Evolutionary conservation across 2,797 vertebrate genomes (phyloP).

Genomic region (Sebastes nivosus): DNA sequence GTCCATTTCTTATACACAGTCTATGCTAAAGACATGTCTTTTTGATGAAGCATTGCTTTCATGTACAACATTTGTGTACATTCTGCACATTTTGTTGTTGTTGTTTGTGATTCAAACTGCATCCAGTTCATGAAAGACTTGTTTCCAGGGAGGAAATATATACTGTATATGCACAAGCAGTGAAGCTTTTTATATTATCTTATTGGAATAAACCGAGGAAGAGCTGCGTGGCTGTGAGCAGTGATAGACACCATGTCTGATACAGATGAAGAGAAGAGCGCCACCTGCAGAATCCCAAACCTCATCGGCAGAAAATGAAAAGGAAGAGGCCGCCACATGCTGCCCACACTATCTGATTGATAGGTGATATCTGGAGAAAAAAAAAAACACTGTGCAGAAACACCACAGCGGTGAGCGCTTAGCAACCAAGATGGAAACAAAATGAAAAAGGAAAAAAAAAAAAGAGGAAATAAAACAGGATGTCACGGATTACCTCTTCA

Average conservation of each 20-base stretch:
- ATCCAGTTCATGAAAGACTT: neutral
- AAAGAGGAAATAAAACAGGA: slow-evolving; percentile 34
- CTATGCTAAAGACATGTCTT: neutral
- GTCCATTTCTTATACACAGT: too few species aligned
- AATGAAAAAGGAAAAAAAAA: neutral
- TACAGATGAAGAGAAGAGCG: neutral
- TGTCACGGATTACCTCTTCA: slow-evolving; percentile 52
- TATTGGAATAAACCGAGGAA: neutral
- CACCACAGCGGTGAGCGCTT: neutral
- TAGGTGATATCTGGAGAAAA: neutral
- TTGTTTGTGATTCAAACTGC: neutral
- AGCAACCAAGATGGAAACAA: slow-evolving; percentile 25
- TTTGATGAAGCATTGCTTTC: neutral
- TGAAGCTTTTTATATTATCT: neutral
- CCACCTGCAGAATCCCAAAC: slow-evolving; percentile 15
- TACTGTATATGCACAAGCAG: neutral
- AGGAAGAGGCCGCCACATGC: neutral
- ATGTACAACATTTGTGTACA: neutral
- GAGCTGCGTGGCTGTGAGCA: neutral
- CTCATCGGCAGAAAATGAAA: slow-evolving; percentile 4
- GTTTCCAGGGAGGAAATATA: neutral
- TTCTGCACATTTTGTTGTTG: neutral
- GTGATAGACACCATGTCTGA: neutral
- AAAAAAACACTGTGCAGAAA: neutral
- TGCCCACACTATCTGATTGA: slow-evolving; percentile 26